Base-by-base conservation (phyloP, 2,888 invertebrate species). In the Acrobasis consociella region DNA sequence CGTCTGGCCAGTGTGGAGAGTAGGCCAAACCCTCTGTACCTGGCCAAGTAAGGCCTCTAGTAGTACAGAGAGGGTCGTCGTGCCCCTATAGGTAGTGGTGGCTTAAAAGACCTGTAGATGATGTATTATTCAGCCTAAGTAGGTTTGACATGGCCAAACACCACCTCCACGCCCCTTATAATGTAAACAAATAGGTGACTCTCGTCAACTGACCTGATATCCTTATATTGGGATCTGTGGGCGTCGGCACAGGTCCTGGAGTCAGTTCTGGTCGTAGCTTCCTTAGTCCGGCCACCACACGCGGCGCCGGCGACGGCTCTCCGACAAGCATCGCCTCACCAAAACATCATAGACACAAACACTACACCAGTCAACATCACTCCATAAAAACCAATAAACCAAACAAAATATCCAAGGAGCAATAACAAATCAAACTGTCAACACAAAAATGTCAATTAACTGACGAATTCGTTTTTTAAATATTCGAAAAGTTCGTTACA, bases 201-300 rank as follows among this genome's bases (percentile, higher is more conserved):
- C 31, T 31, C 7, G 17, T 37, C 37, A 16, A 52, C 51, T 60
- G 62, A 91, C 91, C 91, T 87, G 91, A 91, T 86, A 92, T 91
- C 78, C 91, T 85, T 63, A 91, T 75, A 72, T 89, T 81, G 63
- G 91, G 88, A 77, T 92, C 91, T 51, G 86, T 81, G 62, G 91
- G 91, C 67, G 90, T 85, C 11, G 85, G 85, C 51, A 85, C 75
- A 58, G 91, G 91, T 73, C 87, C 91, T 65, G 91, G 91, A 63
- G 91, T 91, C 64, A 92, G 74, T 79, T 92, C 91, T 63, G 91
- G 91, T 64, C 87, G 86, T 56, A 91, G 85, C 78, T 92, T 92
- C 78, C 90, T 84, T 72, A 92, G 78, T 70, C 91, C 91, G 85
- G 91, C 91, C 86, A 92, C 91, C 91, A 92, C 91, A 69, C 91